These are phyloP conservation scores for Bergia puertoricense DNA, from an alignment of 92 coral and sea anemone genomes.

Conservation along the genomic window DNA sequence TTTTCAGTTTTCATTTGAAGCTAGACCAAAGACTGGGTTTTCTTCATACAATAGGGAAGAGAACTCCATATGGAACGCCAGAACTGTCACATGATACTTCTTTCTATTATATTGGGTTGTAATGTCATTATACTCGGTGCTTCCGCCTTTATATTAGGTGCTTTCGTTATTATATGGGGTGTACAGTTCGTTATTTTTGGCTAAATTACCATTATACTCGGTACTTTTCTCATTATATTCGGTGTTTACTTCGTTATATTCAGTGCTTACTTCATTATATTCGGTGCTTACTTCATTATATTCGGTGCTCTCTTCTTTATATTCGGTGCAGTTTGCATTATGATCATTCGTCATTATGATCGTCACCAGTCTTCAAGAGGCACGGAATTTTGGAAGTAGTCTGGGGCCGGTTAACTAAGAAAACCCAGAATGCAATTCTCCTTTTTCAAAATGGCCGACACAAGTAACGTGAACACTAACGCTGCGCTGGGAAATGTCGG, in stretches of 20 bases:
- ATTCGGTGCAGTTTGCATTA: not conserved
- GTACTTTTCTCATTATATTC: conserved; percentile 3
- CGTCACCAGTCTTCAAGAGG: no score
- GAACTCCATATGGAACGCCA: no score
- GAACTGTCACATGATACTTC: no score
- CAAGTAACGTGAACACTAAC: conserved; percentile 25
- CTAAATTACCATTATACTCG: conserved; percentile 11
- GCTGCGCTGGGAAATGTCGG: conserved; percentile 10
- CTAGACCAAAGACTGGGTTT: no score
- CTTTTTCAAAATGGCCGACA: conserved; percentile 29
- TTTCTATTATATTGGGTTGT: no score
- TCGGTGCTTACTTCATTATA: not conserved
- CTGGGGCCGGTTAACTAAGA: no score
- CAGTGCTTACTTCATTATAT: not conserved
- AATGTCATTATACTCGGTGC: not conserved
- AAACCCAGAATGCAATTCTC: not conserved
- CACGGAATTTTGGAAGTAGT: no score
- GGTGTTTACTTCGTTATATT: conserved; percentile 5
- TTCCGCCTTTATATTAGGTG: conserved; percentile 22
- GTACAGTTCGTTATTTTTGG: not conserved
- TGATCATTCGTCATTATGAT: no score
- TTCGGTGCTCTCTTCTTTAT: not conserved
- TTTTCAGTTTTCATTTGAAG: no score
- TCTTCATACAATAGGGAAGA: no score
- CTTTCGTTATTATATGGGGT: conserved; percentile 7